Conservation (phyloP, 92 coral and sea anemone species). For the Phenganax subtilis region DNA sequence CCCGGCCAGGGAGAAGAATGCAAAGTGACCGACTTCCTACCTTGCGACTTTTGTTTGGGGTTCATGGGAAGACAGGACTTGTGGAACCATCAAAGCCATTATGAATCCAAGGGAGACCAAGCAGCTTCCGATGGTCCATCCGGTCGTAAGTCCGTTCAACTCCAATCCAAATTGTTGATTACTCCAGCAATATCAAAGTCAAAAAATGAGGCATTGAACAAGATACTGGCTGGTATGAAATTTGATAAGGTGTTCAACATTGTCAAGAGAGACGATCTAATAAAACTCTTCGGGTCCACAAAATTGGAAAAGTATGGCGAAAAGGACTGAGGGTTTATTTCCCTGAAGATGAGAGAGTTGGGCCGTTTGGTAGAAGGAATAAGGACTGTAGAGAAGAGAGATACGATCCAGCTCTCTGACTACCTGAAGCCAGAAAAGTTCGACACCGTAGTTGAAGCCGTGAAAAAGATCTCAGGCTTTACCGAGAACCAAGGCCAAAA, state of each 20-base stretch:
- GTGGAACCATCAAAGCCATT: constrained; percentile 7
- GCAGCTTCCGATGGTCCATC: neutral
- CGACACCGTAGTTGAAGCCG: neutral
- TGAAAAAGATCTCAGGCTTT: neutral
- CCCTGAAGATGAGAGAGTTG: constrained; percentile 29
- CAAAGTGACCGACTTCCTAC: constrained; percentile 18
- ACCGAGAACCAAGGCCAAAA: neutral
- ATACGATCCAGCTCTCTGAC: neutral
- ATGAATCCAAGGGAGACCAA: neutral
- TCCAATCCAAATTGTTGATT: neutral
- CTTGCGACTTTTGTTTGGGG: constrained; percentile 29
- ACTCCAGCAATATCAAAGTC: neutral
- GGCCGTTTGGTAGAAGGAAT: constrained; percentile 10
- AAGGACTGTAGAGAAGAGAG: neutral
- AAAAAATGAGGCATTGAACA: neutral
- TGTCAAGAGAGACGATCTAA: constrained; percentile 10
- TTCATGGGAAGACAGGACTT: constrained; percentile 13
- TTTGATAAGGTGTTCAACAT: neutral
- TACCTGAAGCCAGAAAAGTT: neutral
- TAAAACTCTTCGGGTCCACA: neutral
- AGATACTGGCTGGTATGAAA: neutral
- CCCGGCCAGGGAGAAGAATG: constrained; percentile 3
- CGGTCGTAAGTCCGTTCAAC: neutral
- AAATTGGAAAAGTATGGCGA: constrained; percentile 16
- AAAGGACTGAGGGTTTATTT: neutral